phyloP scores from a whole-genome alignment of 2,113 vertebrate species.

The Lepus timidus region DNA sequence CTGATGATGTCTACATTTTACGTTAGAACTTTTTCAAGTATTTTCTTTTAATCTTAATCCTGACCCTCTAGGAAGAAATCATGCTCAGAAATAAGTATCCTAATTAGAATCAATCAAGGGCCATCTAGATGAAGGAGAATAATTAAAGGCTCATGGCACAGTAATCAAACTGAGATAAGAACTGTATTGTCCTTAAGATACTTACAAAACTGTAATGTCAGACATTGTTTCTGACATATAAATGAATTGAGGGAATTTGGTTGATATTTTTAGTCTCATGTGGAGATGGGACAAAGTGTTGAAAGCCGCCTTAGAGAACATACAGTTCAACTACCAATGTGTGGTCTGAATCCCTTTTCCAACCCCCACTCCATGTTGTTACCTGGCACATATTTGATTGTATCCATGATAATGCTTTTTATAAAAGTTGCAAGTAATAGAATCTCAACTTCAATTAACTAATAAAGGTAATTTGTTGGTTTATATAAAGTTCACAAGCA shows the following conservation, averaged over 20 bases:
- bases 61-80: background rate
- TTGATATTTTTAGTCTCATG: background rate
- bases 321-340: background rate
- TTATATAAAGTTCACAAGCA: background rate
- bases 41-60: background rate
- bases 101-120: background rate
- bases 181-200: background rate
- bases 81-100: background rate
- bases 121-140: background rate
- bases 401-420: background rate
- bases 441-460: background rate
- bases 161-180: background rate
- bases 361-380: background rate
- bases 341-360: background rate
- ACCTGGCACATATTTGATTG: background rate
- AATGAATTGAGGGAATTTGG: background rate
- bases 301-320: conserved; percentile 19
- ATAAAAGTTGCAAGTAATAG: background rate
- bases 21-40: background rate
- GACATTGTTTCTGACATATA: background rate
- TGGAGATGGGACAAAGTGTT: background rate
- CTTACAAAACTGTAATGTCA: too few relatives aligned
- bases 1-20: background rate
- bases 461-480: background rate
- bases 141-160: background rate